Base-by-base conservation (phyloP, 1,140 invertebrate species). In the Portunus trituberculatus region DNA sequence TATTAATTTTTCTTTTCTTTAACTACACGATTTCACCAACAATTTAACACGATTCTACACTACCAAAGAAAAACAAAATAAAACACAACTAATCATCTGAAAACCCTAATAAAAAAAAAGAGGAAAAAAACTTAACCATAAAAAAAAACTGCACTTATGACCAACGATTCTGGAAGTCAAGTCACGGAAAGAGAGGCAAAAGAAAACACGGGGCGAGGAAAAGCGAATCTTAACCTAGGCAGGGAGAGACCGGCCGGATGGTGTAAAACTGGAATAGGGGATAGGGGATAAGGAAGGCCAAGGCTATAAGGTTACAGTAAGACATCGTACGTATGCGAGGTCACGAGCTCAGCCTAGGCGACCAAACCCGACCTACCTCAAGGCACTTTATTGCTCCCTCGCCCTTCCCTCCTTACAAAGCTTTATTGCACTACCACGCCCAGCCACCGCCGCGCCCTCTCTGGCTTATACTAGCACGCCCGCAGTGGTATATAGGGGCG, bases 401-500 rank as follows among this genome's bases (percentile, higher is more conserved):
- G 10, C 14, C 83, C 83, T 28, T 86, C 83, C 32, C 10, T 86
- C 84, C 84, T 28, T 28, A 12, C 20, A 39, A 39, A 45, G 86
- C 29, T 88, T 88, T 88, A 88, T 88, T 88, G 86, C 86, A 88
- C 25, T 88, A 88, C 29, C 86, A 31, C 86, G 29, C 10, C 29
- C 25, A 25, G 20, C 86, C 29, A 25, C 86, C 86, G 25, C 46
- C 31, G 32, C 25, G 25, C 86, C 46, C 20, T 28, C 76, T 3
- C 76, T 82, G 28, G 20, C 20, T 28, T 28, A 20, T 82, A 20
- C 20, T 28, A 82, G 76, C 76, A 25, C 76, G 0, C 20, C 76
- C 76, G 28, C 76, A 28, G 39, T 39, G 39, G 39, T 39, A 39
- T 39, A 39, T 39, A 39, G 39, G 39, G 39, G 39, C 39, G 39